Percentiles rank a stretch among this genome's conserved stretches.
phyloP scores from a whole-genome alignment of 2,797 vertebrate species.

The Pelochelys cantorii region DNA sequence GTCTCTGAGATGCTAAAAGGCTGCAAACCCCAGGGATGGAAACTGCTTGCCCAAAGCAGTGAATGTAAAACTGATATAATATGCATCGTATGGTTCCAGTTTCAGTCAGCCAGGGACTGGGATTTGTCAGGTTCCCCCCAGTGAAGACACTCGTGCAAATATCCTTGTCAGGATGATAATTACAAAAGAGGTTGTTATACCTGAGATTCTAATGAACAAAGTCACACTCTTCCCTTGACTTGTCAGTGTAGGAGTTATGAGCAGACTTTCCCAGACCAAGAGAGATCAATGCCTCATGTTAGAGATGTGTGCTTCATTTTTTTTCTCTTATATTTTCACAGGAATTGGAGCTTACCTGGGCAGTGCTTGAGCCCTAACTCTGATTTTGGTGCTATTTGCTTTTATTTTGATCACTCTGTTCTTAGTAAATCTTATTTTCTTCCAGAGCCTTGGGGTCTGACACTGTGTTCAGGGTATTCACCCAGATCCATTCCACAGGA shows the following conservation, averaged over 20 bases:
- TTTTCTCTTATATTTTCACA: background rate
- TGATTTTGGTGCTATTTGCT: background rate
- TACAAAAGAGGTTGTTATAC: background rate
- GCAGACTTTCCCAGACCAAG: background rate
- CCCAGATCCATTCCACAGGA: background rate
- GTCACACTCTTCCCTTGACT: background rate
- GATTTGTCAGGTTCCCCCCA: background rate
- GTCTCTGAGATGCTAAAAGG: background rate
- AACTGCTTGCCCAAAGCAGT: background rate
- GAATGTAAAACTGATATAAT: background rate
- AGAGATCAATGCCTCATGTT: background rate
- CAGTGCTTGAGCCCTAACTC: rapidly evolving
- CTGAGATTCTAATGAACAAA: conserved; percentile 44
- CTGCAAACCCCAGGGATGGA: conserved; percentile 19
- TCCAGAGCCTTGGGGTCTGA: background rate
- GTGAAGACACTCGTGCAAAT: conserved; percentile 28
- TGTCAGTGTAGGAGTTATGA: background rate
- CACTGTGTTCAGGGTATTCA: background rate
- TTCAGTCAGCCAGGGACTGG: background rate
- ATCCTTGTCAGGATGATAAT: conserved; percentile 16
- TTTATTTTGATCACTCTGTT: background rate
- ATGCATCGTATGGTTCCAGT: conserved; percentile 31
- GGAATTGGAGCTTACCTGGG: rapidly evolving
- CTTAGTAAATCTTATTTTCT: background rate
- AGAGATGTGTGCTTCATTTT: background rate